phyloP scores from a whole-genome alignment of 2,797 vertebrate species.

The Sebastes paucispinis region DNA sequence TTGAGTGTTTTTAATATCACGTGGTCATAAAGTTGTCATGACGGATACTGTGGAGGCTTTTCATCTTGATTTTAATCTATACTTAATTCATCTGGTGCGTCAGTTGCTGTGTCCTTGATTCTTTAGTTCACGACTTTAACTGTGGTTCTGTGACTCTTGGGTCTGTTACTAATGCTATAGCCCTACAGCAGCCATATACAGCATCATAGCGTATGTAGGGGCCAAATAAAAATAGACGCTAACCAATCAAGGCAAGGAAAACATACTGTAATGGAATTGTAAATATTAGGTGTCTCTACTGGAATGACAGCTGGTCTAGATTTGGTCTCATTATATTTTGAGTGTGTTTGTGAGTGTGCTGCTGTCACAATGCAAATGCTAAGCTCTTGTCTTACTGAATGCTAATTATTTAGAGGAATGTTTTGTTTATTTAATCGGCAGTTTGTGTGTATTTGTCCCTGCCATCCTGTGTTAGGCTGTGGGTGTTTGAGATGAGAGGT shows the following conservation, averaged over 20 bases:
- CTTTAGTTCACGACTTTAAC: background rate
- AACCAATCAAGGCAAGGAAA: background rate
- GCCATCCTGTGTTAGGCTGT: background rate
- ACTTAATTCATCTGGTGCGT: background rate
- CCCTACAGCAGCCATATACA: background rate
- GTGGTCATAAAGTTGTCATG: background rate
- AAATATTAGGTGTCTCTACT: background rate
- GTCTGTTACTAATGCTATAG: constrained; percentile 10
- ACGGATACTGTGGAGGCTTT: background rate
- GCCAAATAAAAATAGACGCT: background rate
- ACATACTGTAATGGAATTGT: background rate
- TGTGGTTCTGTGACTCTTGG: background rate
- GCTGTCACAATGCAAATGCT: background rate
- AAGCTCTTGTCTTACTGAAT: background rate
- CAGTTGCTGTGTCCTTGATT: background rate
- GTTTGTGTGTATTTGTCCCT: background rate
- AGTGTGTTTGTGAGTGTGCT: background rate
- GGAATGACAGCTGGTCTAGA: background rate
- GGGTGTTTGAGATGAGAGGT: background rate
- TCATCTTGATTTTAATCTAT: background rate
- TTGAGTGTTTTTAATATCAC: background rate
- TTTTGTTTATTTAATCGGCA: background rate
- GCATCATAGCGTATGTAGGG: background rate
- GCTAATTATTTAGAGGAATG: background rate
- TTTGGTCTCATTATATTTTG: background rate